These are phyloP conservation scores for Busseola fusca DNA, from an alignment of 2,888 invertebrate species.

Conservation along the genomic window DNA sequence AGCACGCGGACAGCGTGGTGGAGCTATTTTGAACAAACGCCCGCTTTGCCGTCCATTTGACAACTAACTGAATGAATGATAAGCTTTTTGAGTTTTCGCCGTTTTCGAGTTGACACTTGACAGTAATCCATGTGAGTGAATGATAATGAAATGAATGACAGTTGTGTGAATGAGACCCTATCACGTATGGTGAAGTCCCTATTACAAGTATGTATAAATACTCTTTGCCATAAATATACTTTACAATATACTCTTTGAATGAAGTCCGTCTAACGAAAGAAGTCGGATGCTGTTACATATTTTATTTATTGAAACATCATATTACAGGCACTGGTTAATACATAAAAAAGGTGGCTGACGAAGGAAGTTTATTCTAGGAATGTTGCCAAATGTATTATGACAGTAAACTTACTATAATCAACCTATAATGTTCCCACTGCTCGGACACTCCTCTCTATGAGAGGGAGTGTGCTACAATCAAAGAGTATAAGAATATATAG, in stretches of 20 bases:
- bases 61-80: conserved; percentile 45
- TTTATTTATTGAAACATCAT: background rate
- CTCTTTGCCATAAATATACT: no score
- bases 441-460: no score
- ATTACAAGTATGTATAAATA: no score
- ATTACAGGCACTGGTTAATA: background rate
- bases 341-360: background rate
- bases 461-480: no score
- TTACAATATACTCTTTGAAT: no score
- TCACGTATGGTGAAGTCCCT: no score
- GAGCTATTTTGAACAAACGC: conserved; percentile 37
- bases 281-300: background rate
- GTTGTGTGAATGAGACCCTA: background rate
- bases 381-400: background rate
- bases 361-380: background rate
- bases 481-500: no score
- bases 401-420: no score
- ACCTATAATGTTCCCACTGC: no score
- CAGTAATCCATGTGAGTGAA: no score
- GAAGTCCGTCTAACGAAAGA: background rate
- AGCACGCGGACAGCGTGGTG: conserved; percentile 37
- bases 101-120: background rate
- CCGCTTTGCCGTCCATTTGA: conserved; percentile 42
- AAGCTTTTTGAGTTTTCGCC: background rate
- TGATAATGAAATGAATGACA: background rate